These are phyloP conservation scores for Daktulosphaira vitifoliae DNA, from an alignment of 1,140 invertebrate genomes.

Conservation along the genomic window DNA sequence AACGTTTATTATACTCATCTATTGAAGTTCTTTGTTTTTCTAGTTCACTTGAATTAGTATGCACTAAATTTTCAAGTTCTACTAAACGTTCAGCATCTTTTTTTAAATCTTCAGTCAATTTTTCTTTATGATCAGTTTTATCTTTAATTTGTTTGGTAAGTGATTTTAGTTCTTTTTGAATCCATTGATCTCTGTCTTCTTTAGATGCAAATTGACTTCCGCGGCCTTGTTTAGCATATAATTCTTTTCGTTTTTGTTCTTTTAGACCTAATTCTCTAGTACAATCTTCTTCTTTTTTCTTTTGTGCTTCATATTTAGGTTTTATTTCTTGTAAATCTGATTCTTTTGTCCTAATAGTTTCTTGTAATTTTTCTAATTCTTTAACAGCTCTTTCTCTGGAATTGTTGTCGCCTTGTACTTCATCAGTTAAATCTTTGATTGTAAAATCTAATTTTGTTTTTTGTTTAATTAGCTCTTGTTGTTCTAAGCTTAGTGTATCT, in stretches of 20 bases:
- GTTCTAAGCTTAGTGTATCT: slow-evolving; percentile 81
- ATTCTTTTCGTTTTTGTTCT: slow-evolving; percentile 93
- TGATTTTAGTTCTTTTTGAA: slow-evolving; percentile 85
- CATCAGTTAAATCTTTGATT: slow-evolving; percentile 91
- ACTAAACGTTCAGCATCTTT: slow-evolving; percentile 75
- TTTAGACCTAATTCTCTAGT: slow-evolving; percentile 79
- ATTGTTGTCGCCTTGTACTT: slow-evolving; percentile 90
- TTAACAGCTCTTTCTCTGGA: slow-evolving; percentile 79
- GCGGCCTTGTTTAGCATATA: slow-evolving; percentile 97
- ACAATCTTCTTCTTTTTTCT: slow-evolving; percentile 83
- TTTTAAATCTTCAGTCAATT: slow-evolving; percentile 77
- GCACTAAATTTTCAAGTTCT: slow-evolving; percentile 56
- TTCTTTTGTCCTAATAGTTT: slow-evolving; percentile 85
- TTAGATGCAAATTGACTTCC: slow-evolving; percentile 94
- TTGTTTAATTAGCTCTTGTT: slow-evolving; percentile 85
- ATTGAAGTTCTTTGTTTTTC: slow-evolving; percentile 81
- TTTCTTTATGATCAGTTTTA: slow-evolving; percentile 76
- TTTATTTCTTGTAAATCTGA: slow-evolving; percentile 76
- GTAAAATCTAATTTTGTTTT: slow-evolving; percentile 92
- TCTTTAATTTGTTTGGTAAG: slow-evolving; percentile 81
- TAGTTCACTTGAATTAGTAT: slow-evolving; percentile 76
- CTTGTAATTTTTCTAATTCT: slow-evolving; percentile 78
- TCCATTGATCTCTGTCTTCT: slow-evolving; percentile 94
- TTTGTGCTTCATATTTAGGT: slow-evolving; percentile 90
- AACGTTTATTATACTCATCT: slow-evolving; percentile 91